Base-by-base conservation (phyloP, 2,797 vertebrate genomes). In the Esox lucius region DNA sequence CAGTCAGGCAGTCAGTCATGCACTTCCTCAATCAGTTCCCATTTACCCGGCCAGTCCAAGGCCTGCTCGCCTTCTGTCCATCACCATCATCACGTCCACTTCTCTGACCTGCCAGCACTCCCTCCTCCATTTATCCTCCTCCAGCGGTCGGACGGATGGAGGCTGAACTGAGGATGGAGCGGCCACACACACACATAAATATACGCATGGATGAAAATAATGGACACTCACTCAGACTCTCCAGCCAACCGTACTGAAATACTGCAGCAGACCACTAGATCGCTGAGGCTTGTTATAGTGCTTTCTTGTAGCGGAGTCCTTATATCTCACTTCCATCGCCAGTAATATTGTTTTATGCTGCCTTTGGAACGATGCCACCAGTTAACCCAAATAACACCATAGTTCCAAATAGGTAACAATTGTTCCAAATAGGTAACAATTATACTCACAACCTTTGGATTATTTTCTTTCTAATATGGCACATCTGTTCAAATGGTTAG, bases 1-100 rank as follows among this genome's bases (percentile, higher is more conserved):
- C 87, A 85, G 81, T 88, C 86, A 88, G 84, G 70, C 84, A 83
- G 82, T 81, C 88, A 89, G 76, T 88, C 86, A 88, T 83, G 86
- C 88, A 86, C 85, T 81, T 84, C 86, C 73, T 81, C 85, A 87
- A 87, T 89, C 88, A 86, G 79, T 81, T 83, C 79, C 84, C 82
- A 87, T 87, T 88, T 87, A 84, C 83, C 83, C 85, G 73, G 72
- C 81, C 86, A 79, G 85, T 81, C 78, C 83, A 83, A 86, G 83
- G 81, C 79, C 82, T 79, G 74, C 81, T 83, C 68, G 75, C 75
- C 84, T 83, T 64, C 62, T 71, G 78, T 85, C 85, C 82, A 83
- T 79, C 73, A 85, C 80, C 68, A 79, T 82, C 81, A 80, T 68
- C 42, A 46, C 42, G 66, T 65, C 78, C n/a, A 70, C 70, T 64